Conservation (phyloP, 2,888 invertebrate genomes). For the Drosophila quasianomalipes region DNA sequence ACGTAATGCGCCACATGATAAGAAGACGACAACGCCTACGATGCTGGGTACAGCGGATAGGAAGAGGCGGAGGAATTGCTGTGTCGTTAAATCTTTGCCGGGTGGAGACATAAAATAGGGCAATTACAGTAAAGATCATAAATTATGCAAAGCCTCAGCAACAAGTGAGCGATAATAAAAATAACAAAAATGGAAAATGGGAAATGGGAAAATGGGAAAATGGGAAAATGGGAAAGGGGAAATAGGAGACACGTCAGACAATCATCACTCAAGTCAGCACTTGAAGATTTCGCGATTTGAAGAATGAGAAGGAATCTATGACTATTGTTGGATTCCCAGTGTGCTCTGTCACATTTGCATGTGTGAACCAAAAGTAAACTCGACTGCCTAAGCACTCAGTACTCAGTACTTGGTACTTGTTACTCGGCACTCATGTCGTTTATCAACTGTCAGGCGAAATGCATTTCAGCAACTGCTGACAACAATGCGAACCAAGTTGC, state of each 20-base stretch:
- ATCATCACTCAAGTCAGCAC: constrained; percentile 68
- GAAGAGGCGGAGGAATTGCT: background rate
- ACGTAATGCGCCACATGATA: constrained; percentile 61
- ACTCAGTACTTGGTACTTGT: constrained; percentile 19
- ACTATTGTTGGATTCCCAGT: constrained; percentile 23
- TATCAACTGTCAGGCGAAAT: constrained; percentile 70
- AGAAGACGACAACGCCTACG: constrained; percentile 48
- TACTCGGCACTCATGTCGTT: constrained; percentile 60
- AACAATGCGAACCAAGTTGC: constrained; percentile 51
- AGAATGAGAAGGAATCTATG: constrained; percentile 37
- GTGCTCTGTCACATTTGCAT: constrained; percentile 24
- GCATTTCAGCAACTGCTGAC: constrained; percentile 66
- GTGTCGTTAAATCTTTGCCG: constrained; percentile 58
- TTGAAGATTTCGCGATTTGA: constrained; percentile 53
- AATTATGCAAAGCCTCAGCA: constrained; percentile 72
- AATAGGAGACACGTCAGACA: constrained; percentile 51
- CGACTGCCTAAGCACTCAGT: constrained; percentile 44
- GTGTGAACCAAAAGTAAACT: constrained; percentile 33
- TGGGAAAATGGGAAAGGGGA: constrained; percentile 14
- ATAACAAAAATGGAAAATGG: constrained; percentile 25
- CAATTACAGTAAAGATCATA: constrained; percentile 75
- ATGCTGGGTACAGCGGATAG: background rate
- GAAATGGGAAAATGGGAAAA: constrained; percentile 4
- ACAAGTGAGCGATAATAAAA: constrained; percentile 67
- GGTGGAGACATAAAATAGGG: constrained; percentile 71